A percentile compares a stretch with the other conserved stretches of the same genome.
phyloP scores from a whole-genome alignment of 2,888 invertebrate species.

The Caenorhabditis becei region DNA sequence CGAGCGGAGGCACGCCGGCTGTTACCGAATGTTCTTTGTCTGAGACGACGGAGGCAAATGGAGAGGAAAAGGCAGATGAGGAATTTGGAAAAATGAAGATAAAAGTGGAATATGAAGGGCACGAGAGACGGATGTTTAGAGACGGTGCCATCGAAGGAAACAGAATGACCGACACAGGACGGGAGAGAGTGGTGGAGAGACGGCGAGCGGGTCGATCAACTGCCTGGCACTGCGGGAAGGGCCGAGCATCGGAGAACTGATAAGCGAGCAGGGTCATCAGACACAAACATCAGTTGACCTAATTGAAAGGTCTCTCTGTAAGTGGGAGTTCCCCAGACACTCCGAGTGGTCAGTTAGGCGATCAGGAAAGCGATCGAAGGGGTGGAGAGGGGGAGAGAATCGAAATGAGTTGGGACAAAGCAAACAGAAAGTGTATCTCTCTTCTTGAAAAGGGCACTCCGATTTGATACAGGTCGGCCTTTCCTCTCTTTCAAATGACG shows the following conservation, averaged over 20 bases:
- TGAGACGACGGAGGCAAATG: slow-evolving; percentile 14
- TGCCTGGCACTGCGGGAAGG: slow-evolving; percentile 58
- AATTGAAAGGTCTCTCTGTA: slow-evolving; percentile 29
- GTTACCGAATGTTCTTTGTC: slow-evolving; percentile 60
- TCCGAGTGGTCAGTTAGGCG: neutral
- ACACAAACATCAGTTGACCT: slow-evolving; percentile 51
- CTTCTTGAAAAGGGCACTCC: neutral
- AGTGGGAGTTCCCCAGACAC: neutral
- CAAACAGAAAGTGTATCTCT: neutral
- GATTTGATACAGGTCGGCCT: slow-evolving; percentile 2
- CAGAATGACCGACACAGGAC: slow-evolving; percentile 19
- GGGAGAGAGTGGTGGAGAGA: slow-evolving; percentile 32
- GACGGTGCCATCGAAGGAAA: slow-evolving; percentile 19
- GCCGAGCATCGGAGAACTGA: slow-evolving; percentile 39
- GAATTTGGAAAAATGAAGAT: slow-evolving; percentile 6
- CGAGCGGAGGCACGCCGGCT: slow-evolving; percentile 31
- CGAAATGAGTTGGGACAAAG: neutral
- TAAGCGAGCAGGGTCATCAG: slow-evolving; percentile 16
- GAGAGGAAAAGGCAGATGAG: slow-evolving; percentile 6
- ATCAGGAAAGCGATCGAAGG: neutral
- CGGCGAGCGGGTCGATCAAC: slow-evolving; percentile 45
- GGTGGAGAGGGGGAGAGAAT: neutral
- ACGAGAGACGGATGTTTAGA: slow-evolving; percentile 10
- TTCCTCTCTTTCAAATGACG: neutral
- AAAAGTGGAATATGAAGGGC: slow-evolving; percentile 22